These are phyloP conservation scores for Gymnopithys bicolor DNA, from an alignment of 2,797 vertebrate genomes.

Conservation along the genomic window DNA sequence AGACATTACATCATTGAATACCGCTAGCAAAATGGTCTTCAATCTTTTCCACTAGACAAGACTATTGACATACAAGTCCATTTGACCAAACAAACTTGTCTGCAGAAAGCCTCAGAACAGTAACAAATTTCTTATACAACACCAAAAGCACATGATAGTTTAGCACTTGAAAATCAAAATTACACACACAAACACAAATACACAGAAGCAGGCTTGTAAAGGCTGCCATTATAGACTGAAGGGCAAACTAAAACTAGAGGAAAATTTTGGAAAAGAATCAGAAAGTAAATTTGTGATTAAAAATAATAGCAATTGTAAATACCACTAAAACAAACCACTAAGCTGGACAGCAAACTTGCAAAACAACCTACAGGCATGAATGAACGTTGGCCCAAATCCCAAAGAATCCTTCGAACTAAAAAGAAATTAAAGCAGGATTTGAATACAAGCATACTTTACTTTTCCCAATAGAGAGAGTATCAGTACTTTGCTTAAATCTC, in stretches of 20 bases:
- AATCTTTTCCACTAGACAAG: background rate
- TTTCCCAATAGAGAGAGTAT: background rate
- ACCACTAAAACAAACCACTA: background rate
- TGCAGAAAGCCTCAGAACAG: background rate
- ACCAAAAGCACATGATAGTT: background rate
- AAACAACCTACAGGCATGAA: background rate
- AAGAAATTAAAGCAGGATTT: background rate
- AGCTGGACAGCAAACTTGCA: background rate
- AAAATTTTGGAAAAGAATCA: background rate
- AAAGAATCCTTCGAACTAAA: background rate
- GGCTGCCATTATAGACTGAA: background rate
- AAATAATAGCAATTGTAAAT: background rate
- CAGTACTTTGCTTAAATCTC: background rate
- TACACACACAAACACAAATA: background rate
- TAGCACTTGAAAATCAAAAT: background rate
- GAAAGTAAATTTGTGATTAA: background rate
- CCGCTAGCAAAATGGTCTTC: background rate
- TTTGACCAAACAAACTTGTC: background rate
- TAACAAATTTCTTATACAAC: background rate
- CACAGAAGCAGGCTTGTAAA: background rate
- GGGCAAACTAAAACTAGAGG: background rate
- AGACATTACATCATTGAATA: background rate
- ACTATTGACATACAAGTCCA: background rate
- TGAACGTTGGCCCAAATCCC: background rate
- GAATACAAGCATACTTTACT: background rate